These are phyloP conservation scores for Drosophila barbarae DNA, from an alignment of 2,888 invertebrate genomes.

Conservation along the genomic window DNA sequence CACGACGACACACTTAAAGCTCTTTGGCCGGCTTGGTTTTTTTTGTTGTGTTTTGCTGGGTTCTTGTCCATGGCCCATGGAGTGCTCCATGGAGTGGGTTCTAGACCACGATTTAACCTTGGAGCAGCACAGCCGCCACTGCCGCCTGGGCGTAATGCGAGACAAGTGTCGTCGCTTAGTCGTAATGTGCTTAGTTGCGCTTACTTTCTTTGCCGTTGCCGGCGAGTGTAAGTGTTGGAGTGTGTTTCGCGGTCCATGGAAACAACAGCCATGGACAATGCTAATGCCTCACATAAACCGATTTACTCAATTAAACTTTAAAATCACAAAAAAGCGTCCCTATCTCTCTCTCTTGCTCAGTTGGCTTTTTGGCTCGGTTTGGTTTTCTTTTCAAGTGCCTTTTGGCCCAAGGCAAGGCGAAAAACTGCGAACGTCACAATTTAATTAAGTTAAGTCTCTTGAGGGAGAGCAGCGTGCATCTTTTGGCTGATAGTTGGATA, in stretches of 20 bases:
- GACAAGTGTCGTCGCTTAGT: constrained; percentile 58
- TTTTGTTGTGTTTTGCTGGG: constrained; percentile 11
- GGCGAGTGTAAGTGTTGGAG: constrained; percentile 14
- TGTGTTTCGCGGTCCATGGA: constrained; percentile 12
- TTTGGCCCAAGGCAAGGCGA: constrained; percentile 51
- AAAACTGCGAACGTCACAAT: constrained; percentile 55
- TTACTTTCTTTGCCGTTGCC: constrained; percentile 65
- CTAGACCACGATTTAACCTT: constrained; percentile 71
- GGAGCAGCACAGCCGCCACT: constrained; percentile 47
- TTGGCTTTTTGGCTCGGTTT: constrained; percentile 22
- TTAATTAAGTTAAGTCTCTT: constrained; percentile 53
- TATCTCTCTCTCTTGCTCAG: constrained; percentile 13
- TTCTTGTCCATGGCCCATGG: constrained; percentile 55
- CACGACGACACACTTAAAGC: constrained; percentile 64
- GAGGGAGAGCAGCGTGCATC: constrained; percentile 53
- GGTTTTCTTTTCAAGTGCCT: constrained; percentile 47
- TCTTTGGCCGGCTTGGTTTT: constrained; percentile 27
- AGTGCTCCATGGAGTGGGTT: constrained; percentile 36
- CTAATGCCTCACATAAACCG: constrained; percentile 70
- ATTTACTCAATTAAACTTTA: constrained; percentile 70
- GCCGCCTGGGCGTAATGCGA: constrained; percentile 65
- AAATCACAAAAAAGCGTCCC: constrained; percentile 46
- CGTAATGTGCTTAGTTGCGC: constrained; percentile 71
- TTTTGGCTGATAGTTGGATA: constrained; percentile 26
- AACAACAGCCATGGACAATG: constrained; percentile 45